Conservation (phyloP, 53 echinoderm and acorn worm species). For the Paracentrotus lividus region DNA sequence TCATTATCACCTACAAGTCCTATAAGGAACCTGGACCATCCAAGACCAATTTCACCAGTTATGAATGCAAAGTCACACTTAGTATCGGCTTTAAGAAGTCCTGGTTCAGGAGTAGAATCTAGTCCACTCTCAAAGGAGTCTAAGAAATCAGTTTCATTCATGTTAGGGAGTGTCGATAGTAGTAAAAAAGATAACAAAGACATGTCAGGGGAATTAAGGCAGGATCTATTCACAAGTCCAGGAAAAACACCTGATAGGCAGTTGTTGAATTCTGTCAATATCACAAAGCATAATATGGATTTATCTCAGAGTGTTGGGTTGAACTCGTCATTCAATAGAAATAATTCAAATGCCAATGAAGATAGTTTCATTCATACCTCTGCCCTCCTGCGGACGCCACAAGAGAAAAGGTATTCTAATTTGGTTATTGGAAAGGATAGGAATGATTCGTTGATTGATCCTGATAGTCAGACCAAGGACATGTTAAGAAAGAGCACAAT, state of each 20-base stretch:
- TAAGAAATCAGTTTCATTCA: conserved; percentile 61
- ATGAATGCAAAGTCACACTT: neutral
- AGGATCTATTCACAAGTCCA: neutral
- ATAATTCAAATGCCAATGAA: conserved; percentile 61
- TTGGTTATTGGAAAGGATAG: conserved; percentile 30
- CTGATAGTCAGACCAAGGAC: neutral
- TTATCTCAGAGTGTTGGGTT: neutral
- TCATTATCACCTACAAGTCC: neutral
- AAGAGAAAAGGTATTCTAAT: conserved; percentile 49
- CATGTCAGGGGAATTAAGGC: neutral
- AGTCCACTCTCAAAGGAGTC: conserved; percentile 59
- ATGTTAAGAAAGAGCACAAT: neutral
- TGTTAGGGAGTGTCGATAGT: conserved; percentile 43
- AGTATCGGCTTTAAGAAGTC: conserved; percentile 1
- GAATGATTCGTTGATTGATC: conserved; percentile 1
- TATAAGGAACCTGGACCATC: neutral
- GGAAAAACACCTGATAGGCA: neutral
- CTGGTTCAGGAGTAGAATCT: neutral
- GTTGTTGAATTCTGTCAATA: too few species aligned
- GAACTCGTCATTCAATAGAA: conserved; percentile 35
- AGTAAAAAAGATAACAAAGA: neutral
- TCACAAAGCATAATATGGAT: neutral
- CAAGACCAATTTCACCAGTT: neutral
- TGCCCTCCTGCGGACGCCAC: conserved; percentile 4
- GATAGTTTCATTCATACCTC: conserved; percentile 48